Conservation (phyloP, 2,113 vertebrate genomes). For the Corvus moneduloides region DNA sequence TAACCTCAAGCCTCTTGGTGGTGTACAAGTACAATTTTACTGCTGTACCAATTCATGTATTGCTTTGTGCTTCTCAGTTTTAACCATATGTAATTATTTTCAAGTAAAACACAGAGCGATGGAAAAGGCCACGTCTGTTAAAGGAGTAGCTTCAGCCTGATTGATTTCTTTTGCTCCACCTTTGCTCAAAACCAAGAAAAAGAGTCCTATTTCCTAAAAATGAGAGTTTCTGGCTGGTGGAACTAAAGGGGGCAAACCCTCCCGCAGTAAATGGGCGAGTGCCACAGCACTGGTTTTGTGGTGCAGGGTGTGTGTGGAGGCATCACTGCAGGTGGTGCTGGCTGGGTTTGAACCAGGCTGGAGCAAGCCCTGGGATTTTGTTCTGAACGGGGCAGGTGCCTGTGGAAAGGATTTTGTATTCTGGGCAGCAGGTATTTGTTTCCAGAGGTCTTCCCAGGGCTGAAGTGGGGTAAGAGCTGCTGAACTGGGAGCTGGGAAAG, state of each 20-base stretch:
- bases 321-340: accelerated
- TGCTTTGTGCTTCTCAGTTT: background rate
- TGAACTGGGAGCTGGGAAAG: background rate
- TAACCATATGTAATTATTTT: background rate
- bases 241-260: accelerated
- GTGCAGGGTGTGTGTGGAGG: background rate
- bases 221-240: background rate
- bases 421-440: background rate
- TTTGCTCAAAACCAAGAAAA: background rate
- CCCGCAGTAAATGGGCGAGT: background rate
- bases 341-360: background rate
- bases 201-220: background rate
- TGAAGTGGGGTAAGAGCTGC: background rate
- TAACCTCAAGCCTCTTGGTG: conserved; percentile 59
- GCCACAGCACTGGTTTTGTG: background rate
- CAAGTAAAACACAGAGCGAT: accelerated
- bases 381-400: accelerated
- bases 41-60: background rate
- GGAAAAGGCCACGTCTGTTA: background rate
- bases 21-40: conserved; percentile 56
- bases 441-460: background rate
- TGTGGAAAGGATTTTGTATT: background rate
- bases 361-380: background rate
- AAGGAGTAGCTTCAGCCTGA: background rate
- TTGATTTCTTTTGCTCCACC: background rate